Evolutionary conservation across 2,113 vertebrate genomes (phyloP).

Genomic region (Carettochelys insculpta): DNA sequence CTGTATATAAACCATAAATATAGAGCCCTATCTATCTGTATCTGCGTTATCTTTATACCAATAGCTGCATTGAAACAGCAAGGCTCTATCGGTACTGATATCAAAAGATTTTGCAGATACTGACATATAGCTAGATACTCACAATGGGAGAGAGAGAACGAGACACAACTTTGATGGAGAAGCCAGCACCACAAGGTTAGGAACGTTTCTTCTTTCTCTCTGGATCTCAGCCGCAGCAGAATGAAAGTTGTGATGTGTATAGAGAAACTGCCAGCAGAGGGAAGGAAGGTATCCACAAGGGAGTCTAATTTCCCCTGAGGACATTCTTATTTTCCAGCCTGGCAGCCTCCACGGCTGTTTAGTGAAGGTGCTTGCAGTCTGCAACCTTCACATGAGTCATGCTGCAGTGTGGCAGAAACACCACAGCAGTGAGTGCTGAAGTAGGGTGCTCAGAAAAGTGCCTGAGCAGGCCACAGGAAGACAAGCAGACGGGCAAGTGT

Average conservation of each 20-base stretch:
- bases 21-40: not conserved
- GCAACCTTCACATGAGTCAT: not conserved
- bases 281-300: constrained; percentile 30
- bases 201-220: constrained; percentile 48
- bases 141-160: not conserved
- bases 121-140: not conserved
- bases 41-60: constrained; percentile 1
- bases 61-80: not conserved
- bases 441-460: not conserved
- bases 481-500: not conserved
- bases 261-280: constrained; percentile 56
- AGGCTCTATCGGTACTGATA: not conserved
- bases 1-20: not conserved
- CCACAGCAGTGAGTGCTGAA: not conserved
- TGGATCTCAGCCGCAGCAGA: constrained; percentile 35
- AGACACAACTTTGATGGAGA: constrained; percentile 13
- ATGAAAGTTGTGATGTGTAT: constrained; percentile 35
- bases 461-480: not conserved
- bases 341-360: not conserved
- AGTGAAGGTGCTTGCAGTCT: not conserved
- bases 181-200: constrained; percentile 13
- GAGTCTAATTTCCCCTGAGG: constrained; percentile 37
- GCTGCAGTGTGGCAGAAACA: not conserved
- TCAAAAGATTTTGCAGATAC: not conserved
- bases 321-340: constrained; percentile 35